Percentiles rank a stretch among this genome's conserved stretches.
Evolutionary conservation across 1,140 invertebrate genomes (phyloP).

Genomic region (Hypsibius dujardini): DNA sequence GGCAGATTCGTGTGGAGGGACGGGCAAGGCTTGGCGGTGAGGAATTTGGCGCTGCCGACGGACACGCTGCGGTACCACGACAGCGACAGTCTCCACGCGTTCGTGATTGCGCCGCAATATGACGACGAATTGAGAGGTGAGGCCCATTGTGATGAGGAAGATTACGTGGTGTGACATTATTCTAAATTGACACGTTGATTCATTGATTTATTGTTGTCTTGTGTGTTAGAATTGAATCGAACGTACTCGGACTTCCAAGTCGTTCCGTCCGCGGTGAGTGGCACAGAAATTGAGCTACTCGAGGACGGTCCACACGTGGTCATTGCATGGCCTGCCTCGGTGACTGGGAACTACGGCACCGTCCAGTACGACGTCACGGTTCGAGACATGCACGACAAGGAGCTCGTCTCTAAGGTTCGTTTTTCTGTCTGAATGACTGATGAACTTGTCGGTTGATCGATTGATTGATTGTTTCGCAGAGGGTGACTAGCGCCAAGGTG

Average conservation of each 20-base stretch:
- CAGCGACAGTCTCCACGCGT: not conserved
- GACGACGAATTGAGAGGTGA: not conserved
- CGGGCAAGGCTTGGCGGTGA: not conserved
- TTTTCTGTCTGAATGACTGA: not conserved
- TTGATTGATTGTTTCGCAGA: not conserved
- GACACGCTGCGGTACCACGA: not conserved
- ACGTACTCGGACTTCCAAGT: not conserved
- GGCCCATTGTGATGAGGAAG: not conserved
- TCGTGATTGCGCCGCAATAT: not conserved
- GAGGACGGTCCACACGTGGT: not conserved
- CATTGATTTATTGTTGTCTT: not conserved
- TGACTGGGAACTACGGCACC: not conserved
- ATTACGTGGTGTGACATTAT: not conserved
- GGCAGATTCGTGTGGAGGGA: not conserved
- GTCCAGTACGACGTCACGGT: conserved; percentile 12
- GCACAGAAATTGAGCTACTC: not conserved
- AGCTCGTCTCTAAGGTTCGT: not conserved
- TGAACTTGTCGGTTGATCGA: not conserved
- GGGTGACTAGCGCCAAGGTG: not conserved
- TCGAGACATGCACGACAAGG: not conserved
- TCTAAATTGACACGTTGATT: not conserved
- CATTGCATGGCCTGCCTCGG: not conserved
- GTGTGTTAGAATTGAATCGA: conserved; percentile 7
- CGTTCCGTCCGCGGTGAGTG: not conserved
- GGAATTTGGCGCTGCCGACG: not conserved